These are phyloP conservation scores for Chiridota heheva DNA, from an alignment of 35 echinoderm and acorn worm genomes.

Conservation along the genomic window DNA sequence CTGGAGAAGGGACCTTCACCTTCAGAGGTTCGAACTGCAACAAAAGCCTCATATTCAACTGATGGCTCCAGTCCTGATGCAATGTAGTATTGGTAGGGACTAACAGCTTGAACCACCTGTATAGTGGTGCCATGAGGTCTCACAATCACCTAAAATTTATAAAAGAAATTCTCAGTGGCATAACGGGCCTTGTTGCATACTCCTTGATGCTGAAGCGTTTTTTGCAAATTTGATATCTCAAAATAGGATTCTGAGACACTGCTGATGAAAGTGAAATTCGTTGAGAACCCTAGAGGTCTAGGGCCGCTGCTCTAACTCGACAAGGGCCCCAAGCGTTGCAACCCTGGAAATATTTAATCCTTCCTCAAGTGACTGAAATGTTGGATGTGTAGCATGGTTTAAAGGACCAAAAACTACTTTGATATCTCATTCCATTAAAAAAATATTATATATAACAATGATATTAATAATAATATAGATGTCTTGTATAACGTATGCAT, in stretches of 20 bases:
- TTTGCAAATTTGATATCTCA: not conserved
- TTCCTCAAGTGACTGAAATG: too few relatives aligned
- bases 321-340: too few relatives aligned
- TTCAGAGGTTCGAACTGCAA: slow-evolving; percentile 8
- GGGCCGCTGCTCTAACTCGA: too few relatives aligned
- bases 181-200: not conserved
- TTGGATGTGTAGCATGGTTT: too few relatives aligned
- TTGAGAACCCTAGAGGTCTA: too few relatives aligned
- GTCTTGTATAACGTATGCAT: too few relatives aligned
- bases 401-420: too few relatives aligned
- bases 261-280: too few relatives aligned
- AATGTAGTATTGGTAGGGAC: not conserved
- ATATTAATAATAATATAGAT: too few relatives aligned
- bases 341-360: too few relatives aligned
- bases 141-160: slow-evolving; percentile 10
- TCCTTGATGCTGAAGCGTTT: not conserved
- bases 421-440: too few relatives aligned
- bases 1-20: slow-evolving; percentile 30
- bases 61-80: not conserved
- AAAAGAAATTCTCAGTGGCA: not conserved
- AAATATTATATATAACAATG: too few relatives aligned
- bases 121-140: not conserved
- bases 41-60: slow-evolving; percentile 22
- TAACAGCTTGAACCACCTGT: not conserved
- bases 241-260: not conserved